phyloP scores from a whole-genome alignment of 2,888 invertebrate genomes.

The Frankliniella intonsa region DNA sequence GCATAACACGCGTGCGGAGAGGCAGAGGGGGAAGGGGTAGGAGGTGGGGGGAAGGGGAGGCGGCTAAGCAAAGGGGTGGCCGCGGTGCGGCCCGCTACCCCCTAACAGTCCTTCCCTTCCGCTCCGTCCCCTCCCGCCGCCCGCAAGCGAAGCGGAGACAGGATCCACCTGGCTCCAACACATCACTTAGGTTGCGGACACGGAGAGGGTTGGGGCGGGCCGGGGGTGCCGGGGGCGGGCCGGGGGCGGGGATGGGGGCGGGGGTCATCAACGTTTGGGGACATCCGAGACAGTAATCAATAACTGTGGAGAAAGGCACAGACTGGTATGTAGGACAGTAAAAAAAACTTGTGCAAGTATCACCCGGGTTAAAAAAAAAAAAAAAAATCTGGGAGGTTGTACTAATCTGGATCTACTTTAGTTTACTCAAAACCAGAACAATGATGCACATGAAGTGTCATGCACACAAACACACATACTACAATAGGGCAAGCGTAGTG shows the following conservation, averaged over 20 bases:
- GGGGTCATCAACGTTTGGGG: not conserved
- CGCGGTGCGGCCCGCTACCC: no score
- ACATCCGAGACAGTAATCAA: slow-evolving; percentile 18
- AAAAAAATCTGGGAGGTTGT: no score
- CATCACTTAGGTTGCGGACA: not conserved
- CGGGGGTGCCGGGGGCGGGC: not conserved
- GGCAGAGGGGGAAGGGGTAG: not conserved
- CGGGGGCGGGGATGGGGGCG: not conserved
- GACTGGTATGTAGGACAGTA: not conserved
- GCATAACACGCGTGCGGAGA: not conserved
- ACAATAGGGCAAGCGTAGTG: not conserved
- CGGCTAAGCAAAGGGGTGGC: not conserved
- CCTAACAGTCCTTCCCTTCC: not conserved
- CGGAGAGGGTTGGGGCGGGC: not conserved
- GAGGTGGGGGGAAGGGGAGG: not conserved
- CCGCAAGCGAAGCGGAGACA: not conserved
- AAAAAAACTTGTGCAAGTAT: no score
- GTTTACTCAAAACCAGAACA: slow-evolving; percentile 17
- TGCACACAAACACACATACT: not conserved
- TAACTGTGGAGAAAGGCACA: not conserved
- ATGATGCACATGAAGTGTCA: not conserved
- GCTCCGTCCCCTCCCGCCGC: not conserved
- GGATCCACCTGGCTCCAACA: slow-evolving; percentile 10
- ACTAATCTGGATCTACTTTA: no score
- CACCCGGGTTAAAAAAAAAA: no score